phyloP scores from a whole-genome alignment of 2,797 vertebrate genomes.

The Loris lydekkerianus region DNA sequence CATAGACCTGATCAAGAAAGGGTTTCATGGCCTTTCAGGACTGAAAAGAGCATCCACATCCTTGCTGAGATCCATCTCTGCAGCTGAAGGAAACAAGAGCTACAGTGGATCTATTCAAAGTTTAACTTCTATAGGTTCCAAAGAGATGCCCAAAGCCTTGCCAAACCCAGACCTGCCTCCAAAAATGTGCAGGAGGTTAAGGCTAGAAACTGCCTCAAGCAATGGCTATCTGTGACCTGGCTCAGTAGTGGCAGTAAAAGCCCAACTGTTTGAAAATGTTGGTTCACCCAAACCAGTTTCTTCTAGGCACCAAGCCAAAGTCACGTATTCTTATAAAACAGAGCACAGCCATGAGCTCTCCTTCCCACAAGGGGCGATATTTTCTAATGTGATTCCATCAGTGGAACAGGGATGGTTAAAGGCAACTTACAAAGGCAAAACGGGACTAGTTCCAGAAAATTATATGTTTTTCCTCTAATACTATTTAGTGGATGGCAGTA shows the following conservation, averaged over 20 bases:
- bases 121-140: constrained; percentile 93
- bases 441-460: too few relatives aligned
- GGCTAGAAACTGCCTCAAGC: constrained; percentile 91
- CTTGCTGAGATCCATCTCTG: constrained; percentile 95
- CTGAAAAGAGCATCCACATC: constrained; percentile 92
- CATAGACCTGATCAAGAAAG: constrained; percentile 91
- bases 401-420: too few relatives aligned
- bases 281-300: constrained; percentile 88
- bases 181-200: constrained; percentile 90
- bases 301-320: constrained; percentile 93
- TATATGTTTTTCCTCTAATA: too few relatives aligned
- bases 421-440: too few relatives aligned
- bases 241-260: constrained; percentile 95
- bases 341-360: constrained; percentile 97
- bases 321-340: constrained; percentile 97
- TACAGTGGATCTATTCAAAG: constrained; percentile 96
- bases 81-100: constrained; percentile 95
- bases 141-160: constrained; percentile 89
- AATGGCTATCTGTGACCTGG: constrained; percentile 97
- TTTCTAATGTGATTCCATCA: constrained; percentile 90
- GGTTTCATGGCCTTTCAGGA: constrained; percentile 88
- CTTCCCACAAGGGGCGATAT: constrained; percentile 96
- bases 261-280: constrained; percentile 94
- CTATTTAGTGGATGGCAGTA: too few relatives aligned
- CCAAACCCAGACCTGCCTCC: constrained; percentile 92